Evolutionary conservation across 2,113 vertebrate species (phyloP), one percentile per base, ranked within the genome.

Genomic region (Hyaena hyaena): DNA sequence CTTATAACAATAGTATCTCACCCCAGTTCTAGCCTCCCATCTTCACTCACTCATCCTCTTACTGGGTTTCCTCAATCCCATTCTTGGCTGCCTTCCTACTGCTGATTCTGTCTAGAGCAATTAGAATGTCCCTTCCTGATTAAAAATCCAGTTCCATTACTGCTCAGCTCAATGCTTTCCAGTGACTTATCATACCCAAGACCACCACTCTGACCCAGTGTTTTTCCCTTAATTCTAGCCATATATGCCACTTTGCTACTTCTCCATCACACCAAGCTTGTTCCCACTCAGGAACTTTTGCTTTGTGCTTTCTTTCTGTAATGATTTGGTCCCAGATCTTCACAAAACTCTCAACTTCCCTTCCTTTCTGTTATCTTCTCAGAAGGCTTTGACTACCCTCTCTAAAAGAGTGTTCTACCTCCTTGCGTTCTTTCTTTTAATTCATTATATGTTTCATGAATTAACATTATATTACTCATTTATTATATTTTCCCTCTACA

Each of bases 141-240:
- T 68, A 65, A 91, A 81, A 65, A 15, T 26, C 35, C 12, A 66
- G 35, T 23, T 77, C 3, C 17, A 7, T 23, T 5, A 35, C 24
- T 14, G 1, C 3, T 15, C 3, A 17, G 33, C 6, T 81, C 33
- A 43, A 55, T 6, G 69, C 23, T 9, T 50, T 65, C 26, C 43
- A 33, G 0, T 8, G 48, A 15, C 4, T 33, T n/a, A 33, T 5
- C 21, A 45, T 1, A 9, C 6, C 7, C 43, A 26, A n/a, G 21
- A 43, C 76, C 58, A 24, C 16, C 16, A 4, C 21, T 43, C 61
- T 26, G 4, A 69, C 33, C 45, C 7, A 66, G 24, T 21, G 3
- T 35, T 19, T 10, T 11, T 68, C 11, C 28, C 4, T 17, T 4
- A 2, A 3, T 10, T 39, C n/a, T 7, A 43, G 43, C 2, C 1